These are phyloP conservation scores for Nineta flava DNA, from an alignment of 2,888 invertebrate species.

Conservation along the genomic window DNA sequence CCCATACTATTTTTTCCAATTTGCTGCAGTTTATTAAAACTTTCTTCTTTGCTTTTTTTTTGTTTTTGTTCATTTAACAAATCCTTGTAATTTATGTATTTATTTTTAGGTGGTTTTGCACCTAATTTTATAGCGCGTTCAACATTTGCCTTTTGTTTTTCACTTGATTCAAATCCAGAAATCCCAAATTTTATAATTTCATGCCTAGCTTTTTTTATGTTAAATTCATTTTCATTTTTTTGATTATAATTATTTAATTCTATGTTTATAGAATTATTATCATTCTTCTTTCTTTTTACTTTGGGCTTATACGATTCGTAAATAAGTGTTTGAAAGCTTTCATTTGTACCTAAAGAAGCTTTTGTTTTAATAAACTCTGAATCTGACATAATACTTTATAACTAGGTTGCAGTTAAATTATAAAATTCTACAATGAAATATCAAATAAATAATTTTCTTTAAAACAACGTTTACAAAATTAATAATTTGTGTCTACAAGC, in stretches of 20 bases:
- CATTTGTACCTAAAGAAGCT: no score
- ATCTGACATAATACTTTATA: no score
- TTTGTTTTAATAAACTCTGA: no score
- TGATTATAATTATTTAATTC: background rate
- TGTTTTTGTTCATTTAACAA: constrained; percentile 39
- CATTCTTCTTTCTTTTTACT: no score
- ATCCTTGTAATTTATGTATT: constrained; percentile 58
- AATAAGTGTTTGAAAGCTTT: no score
- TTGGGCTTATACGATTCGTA: no score
- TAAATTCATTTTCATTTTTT: constrained; percentile 32
- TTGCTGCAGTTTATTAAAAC: constrained; percentile 31
- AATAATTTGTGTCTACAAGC: no score
- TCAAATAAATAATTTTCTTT: no score
- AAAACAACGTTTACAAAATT: no score
- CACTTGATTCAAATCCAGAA: constrained; percentile 50
- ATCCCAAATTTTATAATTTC: constrained; percentile 77
- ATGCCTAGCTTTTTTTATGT: constrained; percentile 59
- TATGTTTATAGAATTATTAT: no score
- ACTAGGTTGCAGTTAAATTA: no score
- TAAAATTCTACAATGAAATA: no score
- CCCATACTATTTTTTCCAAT: constrained; percentile 43
- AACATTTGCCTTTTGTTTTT: constrained; percentile 64
- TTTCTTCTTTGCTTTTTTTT: constrained; percentile 32
- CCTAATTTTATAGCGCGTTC: constrained; percentile 64
- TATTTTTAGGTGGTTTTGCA: constrained; percentile 60